Conservation (phyloP, 1,140 invertebrate species). For the Apis dorsata region DNA sequence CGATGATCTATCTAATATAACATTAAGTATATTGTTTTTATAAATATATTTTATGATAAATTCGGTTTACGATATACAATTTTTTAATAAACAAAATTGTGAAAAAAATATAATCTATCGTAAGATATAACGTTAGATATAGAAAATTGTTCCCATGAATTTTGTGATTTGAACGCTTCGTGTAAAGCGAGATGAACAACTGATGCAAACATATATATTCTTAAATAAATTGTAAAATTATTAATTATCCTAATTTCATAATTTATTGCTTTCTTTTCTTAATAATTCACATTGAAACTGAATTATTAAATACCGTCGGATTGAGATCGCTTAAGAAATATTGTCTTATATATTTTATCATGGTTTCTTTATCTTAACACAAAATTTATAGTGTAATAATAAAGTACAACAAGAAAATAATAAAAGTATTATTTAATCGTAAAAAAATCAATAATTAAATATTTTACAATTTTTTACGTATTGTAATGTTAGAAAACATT, state of each 20-base stretch:
- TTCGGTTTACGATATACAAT: too few relatives aligned
- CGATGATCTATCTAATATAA: too few relatives aligned
- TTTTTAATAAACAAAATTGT: too few relatives aligned
- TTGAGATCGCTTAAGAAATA: too few relatives aligned
- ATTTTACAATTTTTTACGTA: too few relatives aligned
- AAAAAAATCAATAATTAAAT: too few relatives aligned
- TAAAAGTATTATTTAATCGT: too few relatives aligned
- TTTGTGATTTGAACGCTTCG: slow-evolving; percentile 41
- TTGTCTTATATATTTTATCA: neutral
- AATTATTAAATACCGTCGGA: neutral
- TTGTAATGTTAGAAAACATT: too few relatives aligned
- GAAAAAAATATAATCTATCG: neutral
- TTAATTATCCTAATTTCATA: neutral
- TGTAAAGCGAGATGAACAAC: neutral
- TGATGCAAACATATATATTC: neutral
- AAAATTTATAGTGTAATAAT: neutral
- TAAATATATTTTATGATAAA: too few relatives aligned
- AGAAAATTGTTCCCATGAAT: neutral
- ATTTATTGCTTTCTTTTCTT: neutral
- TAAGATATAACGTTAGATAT: neutral
- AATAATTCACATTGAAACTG: neutral
- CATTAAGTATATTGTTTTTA: too few relatives aligned
- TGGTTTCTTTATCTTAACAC: neutral
- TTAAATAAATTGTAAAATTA: too few relatives aligned
- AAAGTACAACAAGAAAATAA: too few relatives aligned